Evolutionary conservation across 2,113 vertebrate species (phyloP), one percentile per base, ranked within the genome.

Genomic region (Papio anubis): DNA sequence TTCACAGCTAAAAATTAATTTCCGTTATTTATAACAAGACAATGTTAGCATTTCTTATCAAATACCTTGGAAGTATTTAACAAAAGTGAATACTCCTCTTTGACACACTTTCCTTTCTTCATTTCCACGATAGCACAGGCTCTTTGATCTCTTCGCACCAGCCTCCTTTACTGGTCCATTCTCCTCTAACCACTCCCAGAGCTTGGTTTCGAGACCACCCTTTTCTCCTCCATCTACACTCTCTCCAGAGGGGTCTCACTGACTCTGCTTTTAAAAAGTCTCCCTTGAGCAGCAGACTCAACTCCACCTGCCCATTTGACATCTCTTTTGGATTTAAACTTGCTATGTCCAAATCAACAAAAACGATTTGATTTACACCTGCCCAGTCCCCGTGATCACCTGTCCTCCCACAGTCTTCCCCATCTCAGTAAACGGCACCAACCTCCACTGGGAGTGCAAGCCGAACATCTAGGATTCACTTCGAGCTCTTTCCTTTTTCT

Each of bases 1-100:
- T 82, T 93, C n/a, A 55, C 5, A 94, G 48, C 6, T 93, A 92
- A 78, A 82, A 82, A 79, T n/a, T 76, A 55, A 61, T 59, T 92
- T 76, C 32, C 12, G 35, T 80, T 91, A 76, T 27, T 70, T 81
- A 75, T 27, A 88, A 95, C 30, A 43, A 95, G 88, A 55, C 6
- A 66, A 50, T 4, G 52, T 57, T 57, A 86, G 45, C 6, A 9
- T 75, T 75, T 40, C 52, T 45, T 80, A 84, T 0, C 38, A 45
- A 72, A 73, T 12, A 27, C n/a, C 52, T 82, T 61, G 27, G 30
- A 73, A 68, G 30, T 0, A 92, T 38, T 8, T 45, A 10, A n/a
- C 38, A 14, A 1, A 38, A 7, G 32, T 8, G 14, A 30, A n/a
- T 3, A 40, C 1, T 40, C 17, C 5, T 8, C 11, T 35, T 50